Base-by-base conservation (phyloP, 2,888 invertebrate genomes). In the Ischnura elegans region DNA sequence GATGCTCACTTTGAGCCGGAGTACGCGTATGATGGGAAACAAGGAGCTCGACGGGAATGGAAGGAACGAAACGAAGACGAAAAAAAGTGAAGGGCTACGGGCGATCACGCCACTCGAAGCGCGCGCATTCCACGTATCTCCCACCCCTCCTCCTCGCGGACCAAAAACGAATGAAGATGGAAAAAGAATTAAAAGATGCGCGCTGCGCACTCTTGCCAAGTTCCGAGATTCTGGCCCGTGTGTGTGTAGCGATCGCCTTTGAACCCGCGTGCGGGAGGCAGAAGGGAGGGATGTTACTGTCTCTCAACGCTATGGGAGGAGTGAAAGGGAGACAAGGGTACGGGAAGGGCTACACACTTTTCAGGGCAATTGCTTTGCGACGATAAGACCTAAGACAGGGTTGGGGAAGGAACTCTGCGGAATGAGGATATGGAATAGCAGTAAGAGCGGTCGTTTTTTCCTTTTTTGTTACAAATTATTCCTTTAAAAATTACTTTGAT, bases 161-260 rank as follows among this genome's bases (percentile, higher is more conserved):
- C 55, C 55, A 90, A 66, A 61, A 90, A 66, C 90, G 61, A 90
- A 90, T 45, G 51, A 90, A 51, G 36, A 51, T 25, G 45, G 25
- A 29, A 76, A 76, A 76, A 29, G 21, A 36, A 76, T 36, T 10
- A 76, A 76, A 76, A 86, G 86, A 86, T 25, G 55, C 42, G 61
- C 61, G 87, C 55, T 87, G 46, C 87, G 90, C 90, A 55, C 90
- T 90, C 90, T 90, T 90, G 90, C 90, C 90, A 90, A 90, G 61
- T 90, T 45, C 90, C 42, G 47, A 87, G 87, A 87, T 8, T 76
- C 2, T 76, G 16, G 76, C 16, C 13, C 36, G 76, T 76, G 76
- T 76, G 4, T 19, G 61, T 61, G 25, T 25, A n/a, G n/a, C 51
- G 87, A 42, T 87, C 87, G 87, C 87, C 29, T 51, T 42, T 55